Base-by-base conservation (phyloP, 2,113 vertebrate species). In the Pachycephala philippinensis region DNA sequence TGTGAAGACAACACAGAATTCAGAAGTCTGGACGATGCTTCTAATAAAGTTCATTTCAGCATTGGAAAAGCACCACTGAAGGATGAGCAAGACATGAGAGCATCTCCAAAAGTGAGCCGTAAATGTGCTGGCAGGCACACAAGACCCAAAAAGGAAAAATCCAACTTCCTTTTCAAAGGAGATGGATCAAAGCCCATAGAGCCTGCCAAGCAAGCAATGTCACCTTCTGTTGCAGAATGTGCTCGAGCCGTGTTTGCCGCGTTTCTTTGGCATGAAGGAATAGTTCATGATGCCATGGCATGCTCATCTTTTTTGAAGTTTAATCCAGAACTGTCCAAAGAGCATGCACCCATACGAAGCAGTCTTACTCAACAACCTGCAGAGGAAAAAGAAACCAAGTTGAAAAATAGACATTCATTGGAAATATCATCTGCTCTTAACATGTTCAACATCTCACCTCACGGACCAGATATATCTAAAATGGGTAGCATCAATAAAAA, bases 401-500 rank as follows among this genome's bases (percentile, higher is more conserved):
- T 99, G 84, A 99, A 99, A 98, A 99, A 99, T 49, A 98, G 99
- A 23, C 99, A 99, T 96, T 99, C 99, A 5, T 90, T 99, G 80
- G 99, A 99, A 98, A 99, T 99, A 96, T 99, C 99, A 49, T 99
- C 99, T 70, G 99, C 99, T 26, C 98, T 99, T 31, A 99, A 99
- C 95, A 99, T 99, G 99, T 99, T 99, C 95, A 99, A 99, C 91
- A 99, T 99, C 89, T 97, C 99, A 15, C 99, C 99, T 66, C 99
- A 99, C 23, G 99, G 99, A 59, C 99, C 99, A 35, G 99, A 99
- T 97, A 99, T 99, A 96, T 99, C 99, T 74, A 99, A 99, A 98
- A 99, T 99, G 99, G 99, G 99, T 54, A 99, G 99, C 97, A 99
- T 99, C 96, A 99, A 99, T 96, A 99, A 99, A 97, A 99, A 99